Evolutionary conservation across 2,888 invertebrate genomes (phyloP).

Genomic region (Xestia sexstrigata): DNA sequence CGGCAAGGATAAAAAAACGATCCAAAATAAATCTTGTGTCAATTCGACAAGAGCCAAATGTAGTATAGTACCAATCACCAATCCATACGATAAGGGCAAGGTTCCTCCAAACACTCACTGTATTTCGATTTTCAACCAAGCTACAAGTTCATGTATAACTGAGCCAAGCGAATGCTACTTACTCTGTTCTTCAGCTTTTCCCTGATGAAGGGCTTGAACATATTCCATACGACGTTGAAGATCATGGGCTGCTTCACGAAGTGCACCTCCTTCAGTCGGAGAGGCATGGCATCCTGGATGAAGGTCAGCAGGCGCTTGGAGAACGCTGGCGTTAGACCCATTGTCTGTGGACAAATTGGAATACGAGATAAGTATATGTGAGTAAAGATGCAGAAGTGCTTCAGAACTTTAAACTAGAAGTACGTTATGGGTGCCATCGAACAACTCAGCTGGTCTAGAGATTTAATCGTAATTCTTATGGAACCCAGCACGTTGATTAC

Average conservation of each 20-base stretch:
- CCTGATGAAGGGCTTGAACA: slow-evolving; percentile 95
- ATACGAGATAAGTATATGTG: slow-evolving; percentile 6
- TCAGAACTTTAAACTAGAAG: background rate
- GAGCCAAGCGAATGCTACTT: slow-evolving; percentile 75
- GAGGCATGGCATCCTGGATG: slow-evolving; percentile 97
- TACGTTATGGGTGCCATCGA: background rate
- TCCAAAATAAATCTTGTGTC: background rate
- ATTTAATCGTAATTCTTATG: background rate
- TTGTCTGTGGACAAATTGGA: slow-evolving; percentile 83
- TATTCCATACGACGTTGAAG: slow-evolving; percentile 95
- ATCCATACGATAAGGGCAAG: background rate
- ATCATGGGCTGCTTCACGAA: slow-evolving; percentile 96
- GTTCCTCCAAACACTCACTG: background rate
- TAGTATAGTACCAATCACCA: background rate
- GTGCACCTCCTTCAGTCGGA: slow-evolving; percentile 96
- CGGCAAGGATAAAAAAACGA: background rate
- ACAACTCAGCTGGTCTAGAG: background rate
- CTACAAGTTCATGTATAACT: background rate
- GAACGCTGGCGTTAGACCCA: slow-evolving; percentile 93
- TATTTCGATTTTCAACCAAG: no score
- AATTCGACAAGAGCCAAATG: background rate
- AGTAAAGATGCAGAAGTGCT: background rate
- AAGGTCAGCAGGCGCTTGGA: slow-evolving; percentile 94
- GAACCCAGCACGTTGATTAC: background rate
- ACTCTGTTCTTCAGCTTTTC: slow-evolving; percentile 95